phyloP scores from a whole-genome alignment of 2,113 vertebrate species.

The Condylura cristata region DNA sequence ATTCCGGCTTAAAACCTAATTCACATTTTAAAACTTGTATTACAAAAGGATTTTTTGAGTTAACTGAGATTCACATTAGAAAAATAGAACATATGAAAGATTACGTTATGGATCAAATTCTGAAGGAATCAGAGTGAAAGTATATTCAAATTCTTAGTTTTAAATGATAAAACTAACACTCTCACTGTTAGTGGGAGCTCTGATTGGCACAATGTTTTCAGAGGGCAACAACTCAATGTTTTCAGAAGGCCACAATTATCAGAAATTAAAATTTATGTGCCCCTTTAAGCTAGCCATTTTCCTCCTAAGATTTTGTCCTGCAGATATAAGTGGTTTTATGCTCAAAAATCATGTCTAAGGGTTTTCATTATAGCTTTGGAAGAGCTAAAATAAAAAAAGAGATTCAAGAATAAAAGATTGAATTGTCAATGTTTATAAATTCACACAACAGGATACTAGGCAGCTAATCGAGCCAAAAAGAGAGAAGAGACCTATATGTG shows the following conservation, averaged over 20 bases:
- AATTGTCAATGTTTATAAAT: neutral
- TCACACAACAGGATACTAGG: neutral
- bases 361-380: neutral
- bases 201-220: neutral
- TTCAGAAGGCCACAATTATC: neutral
- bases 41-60: conserved; percentile 37
- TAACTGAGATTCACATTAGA: conserved; percentile 15
- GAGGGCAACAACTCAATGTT: neutral
- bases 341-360: neutral
- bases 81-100: conserved; percentile 12
- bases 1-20: neutral
- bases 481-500: neutral
- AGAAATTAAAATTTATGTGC: neutral
- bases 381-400: neutral
- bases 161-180: conserved; percentile 3
- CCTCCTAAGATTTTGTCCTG: neutral
- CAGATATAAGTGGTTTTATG: neutral
- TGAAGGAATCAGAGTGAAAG: neutral
- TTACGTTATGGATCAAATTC: neutral
- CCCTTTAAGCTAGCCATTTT: neutral
- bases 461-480: neutral
- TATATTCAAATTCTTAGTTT: neutral
- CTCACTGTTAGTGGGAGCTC: neutral
- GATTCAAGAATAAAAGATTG: neutral
- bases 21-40: neutral